phyloP scores from a whole-genome alignment of 1,140 invertebrate genomes.

The Bathynomus jamesi region DNA sequence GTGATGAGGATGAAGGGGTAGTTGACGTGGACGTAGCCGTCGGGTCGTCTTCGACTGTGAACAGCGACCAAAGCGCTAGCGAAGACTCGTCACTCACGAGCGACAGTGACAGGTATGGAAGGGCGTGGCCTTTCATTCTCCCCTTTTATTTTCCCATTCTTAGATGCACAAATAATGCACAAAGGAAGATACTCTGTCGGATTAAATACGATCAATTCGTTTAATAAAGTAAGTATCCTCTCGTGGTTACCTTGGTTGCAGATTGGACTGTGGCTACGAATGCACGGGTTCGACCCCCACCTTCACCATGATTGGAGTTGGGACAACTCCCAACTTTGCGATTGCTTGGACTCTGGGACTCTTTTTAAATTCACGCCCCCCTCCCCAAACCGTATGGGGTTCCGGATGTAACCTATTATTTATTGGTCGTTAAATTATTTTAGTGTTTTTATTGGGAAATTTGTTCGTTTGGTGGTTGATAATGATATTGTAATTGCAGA shows the following conservation, averaged over 20 bases:
- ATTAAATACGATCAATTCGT: neutral
- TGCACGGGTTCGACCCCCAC: neutral
- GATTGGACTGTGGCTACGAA: neutral
- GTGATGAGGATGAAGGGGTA: constrained; percentile 39
- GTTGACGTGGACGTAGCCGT: constrained; percentile 36
- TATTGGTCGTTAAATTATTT: too few species aligned
- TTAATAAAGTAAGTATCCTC: neutral
- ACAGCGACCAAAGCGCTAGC: constrained; percentile 58
- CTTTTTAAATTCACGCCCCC: too few species aligned
- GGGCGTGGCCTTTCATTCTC: constrained; percentile 9
- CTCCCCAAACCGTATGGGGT: too few species aligned
- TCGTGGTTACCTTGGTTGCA: neutral
- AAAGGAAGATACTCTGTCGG: neutral
- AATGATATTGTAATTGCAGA: too few species aligned
- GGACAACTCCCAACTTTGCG: too few species aligned
- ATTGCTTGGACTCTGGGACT: too few species aligned
- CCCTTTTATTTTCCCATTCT: constrained; percentile 19
- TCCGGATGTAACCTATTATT: too few species aligned
- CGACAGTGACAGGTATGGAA: constrained; percentile 56
- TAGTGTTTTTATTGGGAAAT: too few species aligned
- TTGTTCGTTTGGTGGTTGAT: too few species aligned
- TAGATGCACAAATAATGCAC: constrained; percentile 9
- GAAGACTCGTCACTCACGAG: constrained; percentile 66
- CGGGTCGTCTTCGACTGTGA: constrained; percentile 28
- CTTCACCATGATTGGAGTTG: neutral